Conservation (phyloP, 2,888 invertebrate genomes). For the Tinea semifulvella region DNA sequence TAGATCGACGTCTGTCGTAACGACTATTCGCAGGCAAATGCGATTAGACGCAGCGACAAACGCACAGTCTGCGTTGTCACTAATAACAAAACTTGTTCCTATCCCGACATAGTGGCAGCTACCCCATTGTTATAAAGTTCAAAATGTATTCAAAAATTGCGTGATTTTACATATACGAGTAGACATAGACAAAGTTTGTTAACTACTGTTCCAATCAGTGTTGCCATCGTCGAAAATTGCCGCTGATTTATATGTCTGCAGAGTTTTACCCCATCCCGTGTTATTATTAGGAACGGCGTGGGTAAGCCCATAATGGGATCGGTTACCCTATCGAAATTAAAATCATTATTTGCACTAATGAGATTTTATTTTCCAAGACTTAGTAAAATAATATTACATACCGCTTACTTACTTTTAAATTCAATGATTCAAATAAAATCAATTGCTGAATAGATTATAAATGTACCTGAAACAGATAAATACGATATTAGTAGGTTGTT, state of each 20-base stretch:
- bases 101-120: too few species aligned
- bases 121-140: not conserved
- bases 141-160: not conserved
- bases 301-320: conserved; percentile 9
- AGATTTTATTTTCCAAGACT: too few species aligned
- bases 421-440: too few species aligned
- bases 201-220: conserved; percentile 42
- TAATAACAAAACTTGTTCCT: not conserved
- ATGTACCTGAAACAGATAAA: too few species aligned
- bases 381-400: too few species aligned
- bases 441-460: too few species aligned
- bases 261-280: conserved; percentile 29
- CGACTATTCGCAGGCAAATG: too few species aligned
- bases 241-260: conserved; percentile 51
- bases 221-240: conserved; percentile 41
- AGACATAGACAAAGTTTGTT: conserved; percentile 22
- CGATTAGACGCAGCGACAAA: too few species aligned
- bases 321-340: conserved; percentile 14
- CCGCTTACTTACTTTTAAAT: too few species aligned
- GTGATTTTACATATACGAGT: not conserved
- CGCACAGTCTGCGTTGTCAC: too few species aligned
- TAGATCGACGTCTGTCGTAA: too few species aligned
- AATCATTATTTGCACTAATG: conserved; percentile 11
- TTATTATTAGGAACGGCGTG: conserved; percentile 5
- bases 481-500: too few species aligned